Conservation (phyloP, 2,797 vertebrate species). For the Macroramphosus scolopax region DNA sequence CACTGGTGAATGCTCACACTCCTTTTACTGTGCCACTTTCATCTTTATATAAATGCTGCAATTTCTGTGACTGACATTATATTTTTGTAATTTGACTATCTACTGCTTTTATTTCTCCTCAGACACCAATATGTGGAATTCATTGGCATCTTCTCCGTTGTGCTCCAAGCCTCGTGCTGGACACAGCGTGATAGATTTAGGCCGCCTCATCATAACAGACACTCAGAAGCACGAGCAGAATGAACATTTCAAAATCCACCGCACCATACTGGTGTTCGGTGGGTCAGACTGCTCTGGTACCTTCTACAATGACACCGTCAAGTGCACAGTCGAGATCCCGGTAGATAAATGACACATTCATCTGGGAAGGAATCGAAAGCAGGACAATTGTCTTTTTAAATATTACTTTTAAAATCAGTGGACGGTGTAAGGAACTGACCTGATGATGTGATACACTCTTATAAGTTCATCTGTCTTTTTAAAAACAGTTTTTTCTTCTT, state of each 20-base stretch:
- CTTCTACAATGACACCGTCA: constrained; percentile 81
- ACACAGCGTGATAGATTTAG: constrained; percentile 81
- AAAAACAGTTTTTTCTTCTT: too few relatives aligned
- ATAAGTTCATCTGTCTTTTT: constrained; percentile 1
- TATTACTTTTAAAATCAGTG: too few relatives aligned
- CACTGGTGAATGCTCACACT: constrained; percentile 69
- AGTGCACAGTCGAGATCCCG: constrained; percentile 66
- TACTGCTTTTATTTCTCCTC: constrained; percentile 16
- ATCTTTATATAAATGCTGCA: not conserved
- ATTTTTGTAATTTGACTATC: not conserved
- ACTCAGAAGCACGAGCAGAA: constrained; percentile 47
- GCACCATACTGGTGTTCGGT: constrained; percentile 82
- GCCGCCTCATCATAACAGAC: constrained; percentile 38
- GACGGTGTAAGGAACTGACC: too few relatives aligned
- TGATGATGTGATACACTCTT: too few relatives aligned
- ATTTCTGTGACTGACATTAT: not conserved
- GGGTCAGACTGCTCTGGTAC: constrained; percentile 83
- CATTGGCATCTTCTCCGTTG: constrained; percentile 70
- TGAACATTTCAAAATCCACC: constrained; percentile 36
- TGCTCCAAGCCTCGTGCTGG: constrained; percentile 82
- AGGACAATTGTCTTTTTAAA: not conserved
- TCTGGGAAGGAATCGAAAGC: not conserved
- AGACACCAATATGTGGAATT: constrained; percentile 84
- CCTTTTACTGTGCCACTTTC: not conserved
- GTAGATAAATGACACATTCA: constrained; percentile 28